A percentile compares a stretch with the other conserved stretches of the same genome.
Evolutionary conservation across 2,113 vertebrate genomes (phyloP).

Genomic region (Symphodus melops): DNA sequence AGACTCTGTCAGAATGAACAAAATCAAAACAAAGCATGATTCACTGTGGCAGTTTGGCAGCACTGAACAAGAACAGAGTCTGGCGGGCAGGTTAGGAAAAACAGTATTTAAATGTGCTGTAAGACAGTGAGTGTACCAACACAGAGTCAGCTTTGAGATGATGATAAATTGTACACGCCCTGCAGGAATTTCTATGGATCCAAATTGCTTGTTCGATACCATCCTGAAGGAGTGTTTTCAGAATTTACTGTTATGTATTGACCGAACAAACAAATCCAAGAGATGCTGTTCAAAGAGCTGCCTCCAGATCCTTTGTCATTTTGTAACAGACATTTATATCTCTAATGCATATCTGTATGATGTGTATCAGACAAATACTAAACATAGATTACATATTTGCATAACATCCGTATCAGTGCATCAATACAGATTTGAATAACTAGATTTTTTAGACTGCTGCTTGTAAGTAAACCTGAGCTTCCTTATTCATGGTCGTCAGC

Average conservation of each 20-base stretch:
- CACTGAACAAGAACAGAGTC: slow-evolving; percentile 29
- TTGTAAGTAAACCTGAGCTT: slow-evolving; percentile 59
- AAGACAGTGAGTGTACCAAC: slow-evolving; percentile 43
- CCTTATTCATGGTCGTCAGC: slow-evolving; percentile 55
- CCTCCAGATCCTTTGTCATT: slow-evolving; percentile 33
- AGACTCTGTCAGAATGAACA: slow-evolving; percentile 33
- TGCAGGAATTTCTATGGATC: slow-evolving; percentile 50
- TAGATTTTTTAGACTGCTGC: slow-evolving; percentile 42
- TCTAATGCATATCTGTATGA: slow-evolving; percentile 3
- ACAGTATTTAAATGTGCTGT: slow-evolving; percentile 54
- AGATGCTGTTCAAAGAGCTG: slow-evolving; percentile 36
- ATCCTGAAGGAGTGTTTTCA: slow-evolving; percentile 52
- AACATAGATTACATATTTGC: slow-evolving; percentile 24
- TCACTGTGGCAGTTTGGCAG: slow-evolving; percentile 57
- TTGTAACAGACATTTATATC: slow-evolving; percentile 25
- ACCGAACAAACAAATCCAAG: slow-evolving; percentile 42
- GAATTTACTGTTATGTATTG: slow-evolving; percentile 51
- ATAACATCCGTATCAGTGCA: background rate
- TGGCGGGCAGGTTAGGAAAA: slow-evolving; percentile 41
- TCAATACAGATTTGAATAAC: slow-evolving; percentile 59
- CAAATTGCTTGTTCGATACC: slow-evolving; percentile 54
- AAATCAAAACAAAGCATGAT: slow-evolving; percentile 61
- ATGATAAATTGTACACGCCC: slow-evolving; percentile 45
- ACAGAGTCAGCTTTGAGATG: slow-evolving; percentile 30
- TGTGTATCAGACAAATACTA: slow-evolving; percentile 20